These are phyloP conservation scores for Drosophila fuyamai DNA, from an alignment of 1,140 invertebrate species.

Conservation along the genomic window DNA sequence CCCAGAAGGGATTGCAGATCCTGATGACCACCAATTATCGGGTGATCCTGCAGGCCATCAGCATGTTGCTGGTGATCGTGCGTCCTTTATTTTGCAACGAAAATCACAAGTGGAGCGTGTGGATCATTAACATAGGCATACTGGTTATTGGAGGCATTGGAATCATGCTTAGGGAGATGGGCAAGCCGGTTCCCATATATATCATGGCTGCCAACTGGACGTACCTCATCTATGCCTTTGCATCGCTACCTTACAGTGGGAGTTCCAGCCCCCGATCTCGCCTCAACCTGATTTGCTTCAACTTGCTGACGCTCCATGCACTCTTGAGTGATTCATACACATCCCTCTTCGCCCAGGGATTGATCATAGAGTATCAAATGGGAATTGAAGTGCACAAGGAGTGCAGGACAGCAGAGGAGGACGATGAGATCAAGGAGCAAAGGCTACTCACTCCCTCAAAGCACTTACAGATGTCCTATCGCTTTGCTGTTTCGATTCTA, in stretches of 20 bases:
- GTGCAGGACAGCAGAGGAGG: not conserved
- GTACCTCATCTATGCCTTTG: conserved; percentile 47
- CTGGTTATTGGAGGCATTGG: conserved; percentile 35
- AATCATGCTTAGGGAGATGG: conserved; percentile 31
- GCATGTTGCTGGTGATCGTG: conserved; percentile 58
- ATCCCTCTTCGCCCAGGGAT: conserved; percentile 87
- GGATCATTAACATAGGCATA: conserved; percentile 34
- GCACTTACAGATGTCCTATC: conserved; percentile 47
- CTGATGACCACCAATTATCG: conserved; percentile 84
- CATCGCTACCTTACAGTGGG: conserved; percentile 71
- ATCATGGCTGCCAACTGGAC: conserved; percentile 86
- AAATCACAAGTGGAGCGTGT: conserved; percentile 30
- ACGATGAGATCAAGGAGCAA: not conserved
- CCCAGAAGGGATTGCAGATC: conserved; percentile 88
- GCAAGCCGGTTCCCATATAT: conserved; percentile 79
- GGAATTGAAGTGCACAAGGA: conserved; percentile 35
- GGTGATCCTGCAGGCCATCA: conserved; percentile 79
- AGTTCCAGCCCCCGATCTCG: conserved; percentile 82
- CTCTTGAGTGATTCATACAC: conserved; percentile 88
- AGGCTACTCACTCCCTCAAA: conserved; percentile 1
- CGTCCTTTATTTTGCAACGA: conserved; percentile 47
- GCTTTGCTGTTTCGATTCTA: conserved; percentile 86
- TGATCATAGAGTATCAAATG: conserved; percentile 74
- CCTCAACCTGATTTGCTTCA: conserved; percentile 85
- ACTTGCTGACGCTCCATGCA: conserved; percentile 85